Conservation (phyloP, 2,888 invertebrate genomes). For the Phalera bucephala region DNA sequence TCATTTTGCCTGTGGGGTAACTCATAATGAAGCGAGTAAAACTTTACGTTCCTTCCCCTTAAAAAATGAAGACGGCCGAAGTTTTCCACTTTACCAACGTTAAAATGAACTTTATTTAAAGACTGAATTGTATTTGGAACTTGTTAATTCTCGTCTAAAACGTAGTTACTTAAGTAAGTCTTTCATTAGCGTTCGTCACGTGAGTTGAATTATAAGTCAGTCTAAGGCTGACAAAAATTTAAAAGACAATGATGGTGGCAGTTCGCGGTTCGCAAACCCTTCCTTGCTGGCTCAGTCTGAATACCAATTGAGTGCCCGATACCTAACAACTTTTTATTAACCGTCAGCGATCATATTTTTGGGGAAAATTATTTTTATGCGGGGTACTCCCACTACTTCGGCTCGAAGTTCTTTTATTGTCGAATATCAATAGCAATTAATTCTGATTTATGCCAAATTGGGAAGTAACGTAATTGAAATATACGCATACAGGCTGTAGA, state of each 20-base stretch:
- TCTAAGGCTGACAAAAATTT: constrained; percentile 60
- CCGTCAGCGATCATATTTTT: constrained; percentile 38
- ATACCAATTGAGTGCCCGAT: constrained; percentile 46
- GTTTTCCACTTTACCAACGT: constrained; percentile 75
- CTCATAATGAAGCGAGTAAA: constrained; percentile 61
- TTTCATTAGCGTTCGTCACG: constrained; percentile 78
- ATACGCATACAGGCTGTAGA: no score
- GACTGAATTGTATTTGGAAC: constrained; percentile 77
- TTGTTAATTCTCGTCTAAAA: constrained; percentile 75
- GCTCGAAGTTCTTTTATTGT: constrained; percentile 25
- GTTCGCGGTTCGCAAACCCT: constrained; percentile 48
- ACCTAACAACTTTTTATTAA: constrained; percentile 44
- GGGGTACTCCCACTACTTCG: constrained; percentile 21
- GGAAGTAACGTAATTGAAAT: no score
- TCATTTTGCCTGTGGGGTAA: constrained; percentile 53
- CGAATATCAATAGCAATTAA: no score
- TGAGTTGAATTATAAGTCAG: constrained; percentile 66
- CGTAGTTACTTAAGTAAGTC: constrained; percentile 75
- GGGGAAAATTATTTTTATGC: constrained; percentile 30
- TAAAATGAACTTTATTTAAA: constrained; percentile 74
- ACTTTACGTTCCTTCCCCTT: constrained; percentile 53
- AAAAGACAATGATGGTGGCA: constrained; percentile 51
- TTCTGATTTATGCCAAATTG: no score
- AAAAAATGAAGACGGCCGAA: constrained; percentile 59
- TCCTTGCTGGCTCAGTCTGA: constrained; percentile 36